Percentiles rank a stretch among this genome's conserved stretches.
phyloP scores from a whole-genome alignment of 1,140 invertebrate genomes.

The Daktulosphaira vitifoliae region DNA sequence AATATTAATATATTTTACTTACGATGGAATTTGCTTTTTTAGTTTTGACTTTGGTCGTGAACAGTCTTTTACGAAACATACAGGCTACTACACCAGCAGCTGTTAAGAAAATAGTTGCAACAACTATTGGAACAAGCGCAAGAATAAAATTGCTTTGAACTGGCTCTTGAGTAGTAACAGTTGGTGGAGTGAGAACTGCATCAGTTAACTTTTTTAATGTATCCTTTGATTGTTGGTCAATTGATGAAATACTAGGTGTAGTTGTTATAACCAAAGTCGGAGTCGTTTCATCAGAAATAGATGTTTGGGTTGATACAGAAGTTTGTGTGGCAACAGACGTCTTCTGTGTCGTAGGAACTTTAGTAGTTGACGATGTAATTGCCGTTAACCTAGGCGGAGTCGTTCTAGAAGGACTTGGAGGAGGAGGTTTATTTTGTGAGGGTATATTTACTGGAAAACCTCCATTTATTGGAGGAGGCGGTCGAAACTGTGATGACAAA shows the following conservation, averaged over 20 bases:
- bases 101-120: constrained; percentile 47
- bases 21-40: constrained; percentile 51
- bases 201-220: neutral
- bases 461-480: constrained; percentile 1
- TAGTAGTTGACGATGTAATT: neutral
- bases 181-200: constrained; percentile 34
- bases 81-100: constrained; percentile 46
- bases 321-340: neutral
- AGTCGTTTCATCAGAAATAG: neutral
- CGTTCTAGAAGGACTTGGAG: constrained; percentile 23
- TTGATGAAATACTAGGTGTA: neutral
- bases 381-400: neutral
- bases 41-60: constrained; percentile 46
- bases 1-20: constrained; percentile 37
- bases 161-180: constrained; percentile 24
- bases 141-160: constrained; percentile 45
- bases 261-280: neutral
- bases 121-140: constrained; percentile 52
- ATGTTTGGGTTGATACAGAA: no score
- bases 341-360: neutral
- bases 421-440: constrained; percentile 14
- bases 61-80: constrained; percentile 51
- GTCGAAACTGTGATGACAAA: neutral
- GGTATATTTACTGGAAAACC: constrained; percentile 31
- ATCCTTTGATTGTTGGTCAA: neutral